Percentiles rank a stretch among this genome's conserved stretches.
Evolutionary conservation across 2,113 vertebrate species (phyloP).

Genomic region (Chunga burmeisteri): DNA sequence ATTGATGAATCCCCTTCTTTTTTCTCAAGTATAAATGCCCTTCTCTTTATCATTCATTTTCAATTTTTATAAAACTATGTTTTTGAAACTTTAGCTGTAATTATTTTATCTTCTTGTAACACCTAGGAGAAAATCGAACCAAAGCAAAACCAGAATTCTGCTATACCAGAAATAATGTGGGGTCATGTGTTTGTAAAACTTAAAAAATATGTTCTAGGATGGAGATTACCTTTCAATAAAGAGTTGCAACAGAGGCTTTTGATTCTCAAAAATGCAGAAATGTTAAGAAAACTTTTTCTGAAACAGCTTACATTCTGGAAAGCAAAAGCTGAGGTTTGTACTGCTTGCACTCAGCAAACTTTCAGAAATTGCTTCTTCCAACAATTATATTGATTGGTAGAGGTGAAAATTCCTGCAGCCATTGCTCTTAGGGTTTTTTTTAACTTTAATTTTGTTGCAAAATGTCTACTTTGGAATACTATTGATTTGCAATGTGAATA

Average conservation of each 20-base stretch:
- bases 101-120: background rate
- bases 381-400: background rate
- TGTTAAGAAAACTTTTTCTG: background rate
- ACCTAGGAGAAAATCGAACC: background rate
- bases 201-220: background rate
- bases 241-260: background rate
- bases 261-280: background rate
- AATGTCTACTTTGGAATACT: background rate
- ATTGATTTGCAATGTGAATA: background rate
- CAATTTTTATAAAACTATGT: background rate
- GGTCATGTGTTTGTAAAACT: background rate
- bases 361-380: background rate
- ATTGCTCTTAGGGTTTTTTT: background rate
- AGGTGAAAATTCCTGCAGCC: background rate
- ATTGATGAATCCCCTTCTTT: background rate
- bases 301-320: background rate
- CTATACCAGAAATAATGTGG: background rate
- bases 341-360: background rate
- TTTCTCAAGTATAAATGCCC: background rate
- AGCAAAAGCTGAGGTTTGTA: background rate
- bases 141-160: background rate
- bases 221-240: background rate
- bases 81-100: background rate
- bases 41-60: background rate
- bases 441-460: background rate